A percentile compares a stretch with the other conserved stretches of the same genome.
Conservation (phyloP, 2,797 vertebrate genomes). For the Australoheros facetus region DNA sequence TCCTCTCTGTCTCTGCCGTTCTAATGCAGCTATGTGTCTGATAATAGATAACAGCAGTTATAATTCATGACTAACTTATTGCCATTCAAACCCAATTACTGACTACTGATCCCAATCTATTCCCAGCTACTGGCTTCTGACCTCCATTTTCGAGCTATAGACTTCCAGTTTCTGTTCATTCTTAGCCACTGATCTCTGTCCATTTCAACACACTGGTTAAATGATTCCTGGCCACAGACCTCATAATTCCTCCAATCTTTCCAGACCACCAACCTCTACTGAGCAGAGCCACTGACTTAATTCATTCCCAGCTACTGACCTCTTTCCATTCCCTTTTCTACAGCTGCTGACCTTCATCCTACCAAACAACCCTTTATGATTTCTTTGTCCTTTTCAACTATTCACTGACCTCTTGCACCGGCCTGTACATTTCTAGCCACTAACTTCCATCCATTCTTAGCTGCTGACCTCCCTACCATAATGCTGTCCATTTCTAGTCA, state of each 20-base stretch:
- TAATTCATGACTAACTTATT: not conserved
- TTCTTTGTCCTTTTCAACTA: too few relatives aligned
- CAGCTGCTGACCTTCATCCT: not conserved
- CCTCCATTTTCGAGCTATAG: not conserved
- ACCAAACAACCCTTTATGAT: not conserved
- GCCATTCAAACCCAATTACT: not conserved
- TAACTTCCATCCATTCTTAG: not conserved
- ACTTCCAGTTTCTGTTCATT: not conserved
- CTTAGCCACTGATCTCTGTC: not conserved
- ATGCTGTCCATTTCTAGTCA: not conserved
- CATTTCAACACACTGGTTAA: not conserved
- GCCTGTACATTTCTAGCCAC: not conserved
- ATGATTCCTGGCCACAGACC: not conserved
- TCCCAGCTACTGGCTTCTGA: not conserved
- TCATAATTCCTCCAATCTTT: not conserved
- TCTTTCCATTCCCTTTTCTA: not conserved
- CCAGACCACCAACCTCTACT: not conserved
- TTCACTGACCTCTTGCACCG: not conserved
- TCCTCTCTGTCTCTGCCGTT: not conserved
- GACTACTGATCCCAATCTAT: not conserved
- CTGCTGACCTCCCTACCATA: not conserved
- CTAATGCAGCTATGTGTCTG: not conserved
- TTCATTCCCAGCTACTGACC: not conserved
- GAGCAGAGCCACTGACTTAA: not conserved
- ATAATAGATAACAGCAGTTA: constrained; percentile 4